Evolutionary conservation across 2,797 vertebrate species (phyloP).

Genomic region (Lophotriccus pileatus): DNA sequence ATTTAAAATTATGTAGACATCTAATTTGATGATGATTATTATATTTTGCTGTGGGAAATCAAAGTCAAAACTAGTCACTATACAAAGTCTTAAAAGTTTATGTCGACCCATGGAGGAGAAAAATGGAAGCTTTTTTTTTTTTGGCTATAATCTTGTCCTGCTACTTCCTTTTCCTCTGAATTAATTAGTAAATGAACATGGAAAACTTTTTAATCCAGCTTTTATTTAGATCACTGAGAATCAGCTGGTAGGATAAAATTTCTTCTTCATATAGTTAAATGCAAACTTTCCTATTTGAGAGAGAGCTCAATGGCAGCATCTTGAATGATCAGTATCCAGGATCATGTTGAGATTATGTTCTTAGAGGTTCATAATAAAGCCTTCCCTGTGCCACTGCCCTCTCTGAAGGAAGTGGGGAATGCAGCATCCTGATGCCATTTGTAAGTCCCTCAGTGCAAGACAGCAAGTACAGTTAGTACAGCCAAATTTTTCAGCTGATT

Average conservation of each 20-base stretch:
- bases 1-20: background rate
- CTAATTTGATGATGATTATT: background rate
- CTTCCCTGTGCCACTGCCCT: background rate
- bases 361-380: background rate
- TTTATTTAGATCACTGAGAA: background rate
- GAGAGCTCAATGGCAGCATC: background rate
- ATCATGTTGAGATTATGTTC: background rate
- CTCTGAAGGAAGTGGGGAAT: background rate
- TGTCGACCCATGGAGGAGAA: background rate
- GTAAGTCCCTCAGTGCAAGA: background rate
- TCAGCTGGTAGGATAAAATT: background rate
- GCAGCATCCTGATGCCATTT: background rate
- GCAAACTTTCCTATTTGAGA: background rate
- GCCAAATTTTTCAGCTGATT: background rate
- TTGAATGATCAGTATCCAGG: background rate
- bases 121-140: background rate
- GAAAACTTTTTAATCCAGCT: background rate
- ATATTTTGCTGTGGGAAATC: background rate
- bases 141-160: background rate
- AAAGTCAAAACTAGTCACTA: background rate
- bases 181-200: background rate
- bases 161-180: background rate
- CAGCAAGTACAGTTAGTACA: background rate
- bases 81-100: background rate
- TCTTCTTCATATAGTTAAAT: background rate